These are phyloP conservation scores for Strix occidentalis DNA, from an alignment of 2,797 vertebrate species.

Conservation along the genomic window DNA sequence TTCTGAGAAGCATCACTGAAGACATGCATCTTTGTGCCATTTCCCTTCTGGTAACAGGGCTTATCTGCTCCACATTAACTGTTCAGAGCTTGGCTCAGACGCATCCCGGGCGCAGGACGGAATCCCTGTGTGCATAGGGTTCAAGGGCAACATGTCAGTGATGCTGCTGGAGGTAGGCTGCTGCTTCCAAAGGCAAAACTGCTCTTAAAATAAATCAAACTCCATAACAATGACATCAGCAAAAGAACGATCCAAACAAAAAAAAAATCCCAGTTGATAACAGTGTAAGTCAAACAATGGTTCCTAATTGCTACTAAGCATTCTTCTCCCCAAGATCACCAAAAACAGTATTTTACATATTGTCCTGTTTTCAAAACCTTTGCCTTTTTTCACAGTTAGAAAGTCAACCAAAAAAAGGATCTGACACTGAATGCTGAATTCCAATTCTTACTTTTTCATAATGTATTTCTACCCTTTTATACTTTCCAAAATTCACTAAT, in stretches of 20 bases:
- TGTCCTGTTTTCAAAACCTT: neutral
- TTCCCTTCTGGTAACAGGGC: neutral
- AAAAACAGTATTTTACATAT: neutral
- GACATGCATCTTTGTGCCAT: neutral
- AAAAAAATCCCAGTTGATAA: neutral
- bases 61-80: constrained; percentile 20
- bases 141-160: constrained; percentile 13
- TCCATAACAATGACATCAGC: neutral
- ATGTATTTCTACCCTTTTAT: neutral
- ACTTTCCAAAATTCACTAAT: neutral
- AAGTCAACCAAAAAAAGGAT: neutral
- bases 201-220: constrained; percentile 3
- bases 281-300: neutral
- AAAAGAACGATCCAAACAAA: neutral
- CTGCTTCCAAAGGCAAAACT: neutral
- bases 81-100: neutral
- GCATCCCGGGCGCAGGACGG: neutral
- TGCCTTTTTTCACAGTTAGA: neutral
- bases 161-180: neutral
- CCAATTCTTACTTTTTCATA: neutral
- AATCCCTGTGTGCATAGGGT: neutral
- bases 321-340: neutral
- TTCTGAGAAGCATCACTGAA: constrained; percentile 22
- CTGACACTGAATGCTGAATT: neutral
- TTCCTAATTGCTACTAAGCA: neutral